Conservation (phyloP, 2,888 invertebrate species). For the Xestoiulus laeticollis region DNA sequence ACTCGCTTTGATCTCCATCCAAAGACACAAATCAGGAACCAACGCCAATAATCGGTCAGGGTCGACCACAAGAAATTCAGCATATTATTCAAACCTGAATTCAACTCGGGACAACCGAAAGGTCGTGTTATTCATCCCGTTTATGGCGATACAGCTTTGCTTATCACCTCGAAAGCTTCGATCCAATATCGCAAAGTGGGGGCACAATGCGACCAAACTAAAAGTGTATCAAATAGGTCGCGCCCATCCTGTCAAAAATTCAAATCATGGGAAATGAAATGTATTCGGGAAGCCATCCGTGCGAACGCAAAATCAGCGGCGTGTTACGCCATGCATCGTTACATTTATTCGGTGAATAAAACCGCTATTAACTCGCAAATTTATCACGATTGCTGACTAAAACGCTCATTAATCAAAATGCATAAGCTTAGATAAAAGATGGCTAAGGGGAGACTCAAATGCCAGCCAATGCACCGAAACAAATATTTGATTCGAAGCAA, state of each 20-base stretch:
- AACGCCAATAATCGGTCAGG: neutral
- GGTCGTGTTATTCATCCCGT: neutral
- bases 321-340: neutral
- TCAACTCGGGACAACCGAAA: neutral
- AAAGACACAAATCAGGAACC: neutral
- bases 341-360: neutral
- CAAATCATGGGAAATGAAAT: conserved; percentile 29
- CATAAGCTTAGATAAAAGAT: neutral
- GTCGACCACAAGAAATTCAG: neutral
- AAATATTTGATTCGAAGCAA: no score
- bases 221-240: neutral
- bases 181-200: neutral
- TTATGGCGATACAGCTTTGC: neutral
- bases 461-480: no score
- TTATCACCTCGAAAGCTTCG: neutral
- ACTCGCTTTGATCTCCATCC: neutral
- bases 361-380: neutral
- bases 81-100: neutral
- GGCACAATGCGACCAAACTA: neutral
- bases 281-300: neutral
- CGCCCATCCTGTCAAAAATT: conserved; percentile 29
- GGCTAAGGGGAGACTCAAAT: no score
- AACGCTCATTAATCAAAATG: neutral
- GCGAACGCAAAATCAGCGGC: neutral
- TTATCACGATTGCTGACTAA: neutral